Evolutionary conservation across 2,888 invertebrate genomes (phyloP).

Genomic region (Drosophila percnosoma): DNA sequence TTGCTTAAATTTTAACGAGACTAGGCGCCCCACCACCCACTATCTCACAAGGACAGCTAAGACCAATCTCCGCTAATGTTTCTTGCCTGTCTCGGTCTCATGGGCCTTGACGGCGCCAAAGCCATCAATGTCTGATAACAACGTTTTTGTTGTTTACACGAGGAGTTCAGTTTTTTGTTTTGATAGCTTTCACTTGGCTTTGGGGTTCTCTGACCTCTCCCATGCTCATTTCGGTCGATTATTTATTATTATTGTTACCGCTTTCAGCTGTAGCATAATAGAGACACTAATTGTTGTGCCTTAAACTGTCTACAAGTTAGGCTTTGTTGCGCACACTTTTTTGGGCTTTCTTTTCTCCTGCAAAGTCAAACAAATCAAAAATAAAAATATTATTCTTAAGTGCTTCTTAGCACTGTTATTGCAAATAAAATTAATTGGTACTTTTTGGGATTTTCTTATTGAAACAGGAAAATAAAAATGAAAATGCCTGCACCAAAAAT

Average conservation of each 20-base stretch:
- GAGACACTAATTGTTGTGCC: conserved; percentile 69
- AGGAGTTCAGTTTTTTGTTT: conserved; percentile 63
- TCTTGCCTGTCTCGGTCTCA: conserved; percentile 22
- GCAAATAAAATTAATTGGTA: neutral
- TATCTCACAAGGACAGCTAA: conserved; percentile 13
- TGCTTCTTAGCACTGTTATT: neutral
- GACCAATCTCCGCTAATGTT: conserved; percentile 53
- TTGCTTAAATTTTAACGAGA: conserved; percentile 75
- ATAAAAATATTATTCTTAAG: conserved; percentile 23
- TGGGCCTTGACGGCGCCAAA: conserved; percentile 59
- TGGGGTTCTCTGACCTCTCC: conserved; percentile 21
- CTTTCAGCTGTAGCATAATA: conserved; percentile 56
- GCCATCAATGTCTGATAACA: conserved; percentile 73
- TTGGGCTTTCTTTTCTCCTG: conserved; percentile 11
- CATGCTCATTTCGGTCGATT: conserved; percentile 45
- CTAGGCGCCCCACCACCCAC: conserved; percentile 17
- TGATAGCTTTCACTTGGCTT: conserved; percentile 52
- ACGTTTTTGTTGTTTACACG: conserved; percentile 68
- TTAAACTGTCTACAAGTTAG: conserved; percentile 24
- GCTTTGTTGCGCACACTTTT: conserved; percentile 29
- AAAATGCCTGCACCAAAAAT: neutral
- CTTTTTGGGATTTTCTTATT: neutral
- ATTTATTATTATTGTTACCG: conserved; percentile 60
- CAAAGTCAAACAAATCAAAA: conserved; percentile 30
- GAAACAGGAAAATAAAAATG: neutral